A percentile compares a stretch with the other conserved stretches of the same genome.
These are phyloP conservation scores for Heliconius hortense DNA, from an alignment of 2,888 invertebrate genomes.

Conservation along the genomic window DNA sequence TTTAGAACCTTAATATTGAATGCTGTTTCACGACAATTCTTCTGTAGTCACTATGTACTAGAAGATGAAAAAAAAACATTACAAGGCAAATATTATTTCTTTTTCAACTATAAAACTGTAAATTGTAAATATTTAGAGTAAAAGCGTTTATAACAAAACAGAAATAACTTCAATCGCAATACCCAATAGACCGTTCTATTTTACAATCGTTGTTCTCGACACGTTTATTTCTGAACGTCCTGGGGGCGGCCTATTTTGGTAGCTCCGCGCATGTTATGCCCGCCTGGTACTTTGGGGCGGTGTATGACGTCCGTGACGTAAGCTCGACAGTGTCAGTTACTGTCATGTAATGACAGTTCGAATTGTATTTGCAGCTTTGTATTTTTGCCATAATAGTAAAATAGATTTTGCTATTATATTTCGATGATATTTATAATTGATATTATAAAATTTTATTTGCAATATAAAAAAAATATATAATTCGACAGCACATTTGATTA, in stretches of 20 bases:
- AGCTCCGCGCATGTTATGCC: conserved; percentile 56
- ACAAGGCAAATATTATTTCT: background rate
- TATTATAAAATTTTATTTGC: no score
- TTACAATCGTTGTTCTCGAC: conserved; percentile 29
- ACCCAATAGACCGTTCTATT: conserved; percentile 1
- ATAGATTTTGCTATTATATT: no score
- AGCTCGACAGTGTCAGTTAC: conserved; percentile 66
- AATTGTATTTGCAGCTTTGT: background rate
- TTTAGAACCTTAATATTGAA: background rate
- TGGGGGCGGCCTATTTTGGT: conserved; percentile 72
- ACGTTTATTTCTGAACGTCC: conserved; percentile 62
- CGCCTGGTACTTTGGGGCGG: conserved; percentile 63
- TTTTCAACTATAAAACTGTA: background rate
- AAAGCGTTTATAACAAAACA: background rate
- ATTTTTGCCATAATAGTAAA: background rate
- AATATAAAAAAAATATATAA: no score
- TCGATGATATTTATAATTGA: no score
- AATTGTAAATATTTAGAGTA: background rate
- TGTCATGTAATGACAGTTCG: conserved; percentile 51
- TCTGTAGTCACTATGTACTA: background rate
- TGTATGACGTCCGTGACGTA: conserved; percentile 69
- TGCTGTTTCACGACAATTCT: background rate
- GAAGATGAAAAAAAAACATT: background rate
- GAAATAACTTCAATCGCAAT: conserved; percentile 13
- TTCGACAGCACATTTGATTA: no score